Percentiles rank a stretch among this genome's conserved stretches.
Conservation (phyloP, 2,888 invertebrate genomes). For the Phaedon cochleariae region DNA sequence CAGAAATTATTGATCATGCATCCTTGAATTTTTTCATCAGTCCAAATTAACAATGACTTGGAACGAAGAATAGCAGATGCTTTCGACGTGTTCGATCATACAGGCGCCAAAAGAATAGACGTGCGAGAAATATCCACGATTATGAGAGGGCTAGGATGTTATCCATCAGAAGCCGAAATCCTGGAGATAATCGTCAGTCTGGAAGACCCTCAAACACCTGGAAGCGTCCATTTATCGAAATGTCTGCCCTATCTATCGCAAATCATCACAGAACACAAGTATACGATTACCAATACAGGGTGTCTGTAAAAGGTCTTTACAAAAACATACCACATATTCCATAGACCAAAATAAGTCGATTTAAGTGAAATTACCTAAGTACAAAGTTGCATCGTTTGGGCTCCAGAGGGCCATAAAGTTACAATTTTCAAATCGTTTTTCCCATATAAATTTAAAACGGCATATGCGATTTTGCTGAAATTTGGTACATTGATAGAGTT, state of each 20-base stretch:
- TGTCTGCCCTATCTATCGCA: slow-evolving; percentile 84
- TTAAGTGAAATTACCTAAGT: no score
- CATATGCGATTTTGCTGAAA: no score
- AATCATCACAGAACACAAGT: slow-evolving; percentile 85
- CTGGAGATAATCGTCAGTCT: slow-evolving; percentile 87
- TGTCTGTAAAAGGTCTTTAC: no score
- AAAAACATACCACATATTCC: no score
- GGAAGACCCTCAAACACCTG: slow-evolving; percentile 82
- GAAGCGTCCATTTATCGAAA: slow-evolving; percentile 75
- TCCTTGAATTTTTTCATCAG: slow-evolving; percentile 43
- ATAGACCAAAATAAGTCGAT: no score
- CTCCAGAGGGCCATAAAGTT: no score
- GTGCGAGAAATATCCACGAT: slow-evolving; percentile 92
- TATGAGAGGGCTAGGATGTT: slow-evolving; percentile 85
- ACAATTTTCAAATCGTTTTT: no score
- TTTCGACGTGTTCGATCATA: slow-evolving; percentile 91
- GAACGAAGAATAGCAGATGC: slow-evolving; percentile 85
- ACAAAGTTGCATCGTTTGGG: no score
- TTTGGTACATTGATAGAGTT: no score
- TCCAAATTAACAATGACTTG: slow-evolving; percentile 70
- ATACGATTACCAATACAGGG: no score
- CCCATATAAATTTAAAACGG: no score
- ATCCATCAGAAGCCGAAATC: slow-evolving; percentile 89
- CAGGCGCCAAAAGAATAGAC: slow-evolving; percentile 87
- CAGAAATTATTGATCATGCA: no score